phyloP scores from a whole-genome alignment of 2,113 vertebrate species.

The Phrynosoma platyrhinos region DNA sequence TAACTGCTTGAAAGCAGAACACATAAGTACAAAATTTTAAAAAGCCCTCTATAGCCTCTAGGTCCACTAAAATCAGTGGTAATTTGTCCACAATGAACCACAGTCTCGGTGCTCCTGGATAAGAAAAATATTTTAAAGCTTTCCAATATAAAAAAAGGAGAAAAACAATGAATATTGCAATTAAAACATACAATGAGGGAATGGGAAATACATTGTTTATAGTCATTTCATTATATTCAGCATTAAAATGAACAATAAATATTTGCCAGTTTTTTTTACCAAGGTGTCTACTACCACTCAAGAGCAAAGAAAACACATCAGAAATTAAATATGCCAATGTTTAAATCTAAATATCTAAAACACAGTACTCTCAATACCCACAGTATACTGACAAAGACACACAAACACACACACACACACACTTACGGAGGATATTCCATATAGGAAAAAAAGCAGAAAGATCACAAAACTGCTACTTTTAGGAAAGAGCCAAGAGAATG shows the following conservation, averaged over 20 bases:
- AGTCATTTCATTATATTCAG: background rate
- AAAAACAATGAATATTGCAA: background rate
- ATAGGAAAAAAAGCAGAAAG: constrained; percentile 94
- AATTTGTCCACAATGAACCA: background rate
- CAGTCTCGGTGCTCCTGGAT: background rate
- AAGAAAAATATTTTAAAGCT: background rate
- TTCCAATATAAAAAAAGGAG: background rate
- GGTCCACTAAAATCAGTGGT: background rate
- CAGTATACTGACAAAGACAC: background rate
- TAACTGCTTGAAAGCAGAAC: background rate
- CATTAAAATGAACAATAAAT: background rate
- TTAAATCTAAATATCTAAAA: background rate
- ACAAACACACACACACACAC: constrained; percentile 7
- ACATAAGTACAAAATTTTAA: background rate
- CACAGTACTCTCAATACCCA: fast-evolving
- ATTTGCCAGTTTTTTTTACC: background rate
- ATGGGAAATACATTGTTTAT: background rate
- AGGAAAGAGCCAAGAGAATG: constrained; percentile 91
- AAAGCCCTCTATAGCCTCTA: background rate
- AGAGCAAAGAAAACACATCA: background rate
- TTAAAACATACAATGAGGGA: fast-evolving
- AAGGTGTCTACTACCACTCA: fast-evolving
- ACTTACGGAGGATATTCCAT: constrained; percentile 96
- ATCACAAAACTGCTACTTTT: constrained; percentile 91
- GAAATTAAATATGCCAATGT: background rate